These are phyloP conservation scores for Loris lydekkerianus DNA, from an alignment of 2,797 vertebrate genomes.

Conservation along the genomic window DNA sequence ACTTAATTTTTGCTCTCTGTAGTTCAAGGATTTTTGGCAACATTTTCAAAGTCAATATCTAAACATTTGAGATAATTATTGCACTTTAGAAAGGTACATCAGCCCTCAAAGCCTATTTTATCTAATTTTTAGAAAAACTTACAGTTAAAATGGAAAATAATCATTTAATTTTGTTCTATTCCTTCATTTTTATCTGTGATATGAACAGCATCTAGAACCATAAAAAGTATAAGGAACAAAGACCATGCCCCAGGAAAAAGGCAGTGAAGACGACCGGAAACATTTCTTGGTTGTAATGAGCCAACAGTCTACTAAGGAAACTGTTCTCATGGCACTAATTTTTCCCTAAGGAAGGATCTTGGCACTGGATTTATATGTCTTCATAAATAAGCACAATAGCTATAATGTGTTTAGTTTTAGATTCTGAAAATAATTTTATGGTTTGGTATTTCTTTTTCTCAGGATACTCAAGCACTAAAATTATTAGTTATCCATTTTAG, in stretches of 20 bases:
- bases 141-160: not conserved
- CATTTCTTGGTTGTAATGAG: not conserved
- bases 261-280: not conserved
- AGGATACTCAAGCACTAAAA: not conserved
- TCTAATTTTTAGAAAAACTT: not conserved
- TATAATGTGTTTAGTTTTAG: not conserved
- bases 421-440: not conserved
- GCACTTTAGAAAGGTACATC: not conserved
- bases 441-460: not conserved
- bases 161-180: not conserved
- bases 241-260: not conserved
- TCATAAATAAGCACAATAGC: not conserved
- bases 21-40: not conserved
- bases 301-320: not conserved
- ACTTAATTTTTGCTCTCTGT: not conserved
- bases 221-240: not conserved
- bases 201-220: not conserved
- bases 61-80: constrained; percentile 18
- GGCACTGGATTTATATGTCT: not conserved
- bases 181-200: not conserved
- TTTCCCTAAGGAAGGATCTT: not conserved
- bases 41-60: constrained; percentile 11
- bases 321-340: not conserved
- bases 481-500: constrained; percentile 22
- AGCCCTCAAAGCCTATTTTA: not conserved